Conservation (phyloP, 2,888 invertebrate genomes). For the Nemurella pictetii region DNA sequence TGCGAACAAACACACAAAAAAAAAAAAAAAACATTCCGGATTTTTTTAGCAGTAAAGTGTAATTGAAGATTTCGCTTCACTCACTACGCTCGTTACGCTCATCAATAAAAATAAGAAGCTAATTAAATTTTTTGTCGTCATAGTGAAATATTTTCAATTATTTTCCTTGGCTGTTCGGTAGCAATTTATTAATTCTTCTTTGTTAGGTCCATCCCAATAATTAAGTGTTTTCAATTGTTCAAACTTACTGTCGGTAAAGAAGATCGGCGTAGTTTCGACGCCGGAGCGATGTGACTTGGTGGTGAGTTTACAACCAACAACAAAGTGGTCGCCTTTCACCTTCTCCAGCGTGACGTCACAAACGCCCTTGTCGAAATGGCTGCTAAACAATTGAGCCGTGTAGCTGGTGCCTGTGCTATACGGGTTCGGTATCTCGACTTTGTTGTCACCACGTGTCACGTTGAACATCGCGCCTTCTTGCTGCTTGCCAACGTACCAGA, state of each 20-base stretch:
- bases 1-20: no score
- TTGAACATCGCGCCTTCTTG: not conserved
- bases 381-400: not conserved
- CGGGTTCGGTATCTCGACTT: not conserved
- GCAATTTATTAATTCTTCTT: no score
- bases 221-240: no score
- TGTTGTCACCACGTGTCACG: not conserved
- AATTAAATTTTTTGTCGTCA: no score
- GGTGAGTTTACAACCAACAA: not conserved
- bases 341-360: not conserved
- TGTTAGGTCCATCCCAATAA: no score
- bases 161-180: no score
- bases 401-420: not conserved
- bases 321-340: not conserved
- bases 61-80: no score
- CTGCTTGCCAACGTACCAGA: not conserved
- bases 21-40: no score
- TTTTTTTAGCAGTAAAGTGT: no score
- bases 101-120: no score
- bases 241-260: not conserved
- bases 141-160: no score
- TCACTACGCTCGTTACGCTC: no score
- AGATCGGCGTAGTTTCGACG: not conserved
- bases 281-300: not conserved
- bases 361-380: not conserved